Conservation (phyloP, 2,888 invertebrate species). For the Ormyrus pomaceus region DNA sequence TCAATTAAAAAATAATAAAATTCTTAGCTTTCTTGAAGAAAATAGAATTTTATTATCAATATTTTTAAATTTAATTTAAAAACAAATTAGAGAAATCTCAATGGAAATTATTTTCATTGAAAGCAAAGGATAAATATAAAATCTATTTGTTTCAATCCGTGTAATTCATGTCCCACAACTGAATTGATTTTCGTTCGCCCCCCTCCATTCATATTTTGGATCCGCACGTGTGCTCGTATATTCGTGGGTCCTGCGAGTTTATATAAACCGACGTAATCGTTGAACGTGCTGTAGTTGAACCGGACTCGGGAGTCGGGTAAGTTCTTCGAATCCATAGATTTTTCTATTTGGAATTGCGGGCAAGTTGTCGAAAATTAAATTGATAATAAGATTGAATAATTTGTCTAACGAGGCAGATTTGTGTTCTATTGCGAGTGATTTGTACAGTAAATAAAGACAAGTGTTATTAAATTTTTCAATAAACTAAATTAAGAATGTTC, state of each 20-base stretch:
- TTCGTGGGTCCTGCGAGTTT: background rate
- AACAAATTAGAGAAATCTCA: background rate
- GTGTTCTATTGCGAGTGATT: too few relatives aligned
- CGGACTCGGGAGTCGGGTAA: conserved; percentile 10
- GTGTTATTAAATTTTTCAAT: too few relatives aligned
- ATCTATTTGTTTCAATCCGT: too few relatives aligned
- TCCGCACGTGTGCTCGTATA: background rate
- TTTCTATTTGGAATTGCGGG: background rate
- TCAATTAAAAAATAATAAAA: too few relatives aligned
- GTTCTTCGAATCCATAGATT: conserved; percentile 10
- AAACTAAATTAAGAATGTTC: too few relatives aligned
- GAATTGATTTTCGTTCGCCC: background rate
- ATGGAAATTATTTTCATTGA: too few relatives aligned
- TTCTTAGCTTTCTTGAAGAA: too few relatives aligned
- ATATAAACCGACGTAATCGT: conserved; percentile 15
- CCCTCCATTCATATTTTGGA: conserved; percentile 3
- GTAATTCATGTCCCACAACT: background rate
- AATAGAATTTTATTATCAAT: too few relatives aligned
- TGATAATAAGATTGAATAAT: background rate
- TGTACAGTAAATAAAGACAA: too few relatives aligned
- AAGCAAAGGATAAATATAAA: too few relatives aligned
- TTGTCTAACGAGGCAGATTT: background rate
- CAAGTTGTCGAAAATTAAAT: background rate
- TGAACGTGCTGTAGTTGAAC: conserved; percentile 4
- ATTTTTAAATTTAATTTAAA: background rate